phyloP scores from a whole-genome alignment of 1,140 invertebrate species.

The Drosophila truncata region DNA sequence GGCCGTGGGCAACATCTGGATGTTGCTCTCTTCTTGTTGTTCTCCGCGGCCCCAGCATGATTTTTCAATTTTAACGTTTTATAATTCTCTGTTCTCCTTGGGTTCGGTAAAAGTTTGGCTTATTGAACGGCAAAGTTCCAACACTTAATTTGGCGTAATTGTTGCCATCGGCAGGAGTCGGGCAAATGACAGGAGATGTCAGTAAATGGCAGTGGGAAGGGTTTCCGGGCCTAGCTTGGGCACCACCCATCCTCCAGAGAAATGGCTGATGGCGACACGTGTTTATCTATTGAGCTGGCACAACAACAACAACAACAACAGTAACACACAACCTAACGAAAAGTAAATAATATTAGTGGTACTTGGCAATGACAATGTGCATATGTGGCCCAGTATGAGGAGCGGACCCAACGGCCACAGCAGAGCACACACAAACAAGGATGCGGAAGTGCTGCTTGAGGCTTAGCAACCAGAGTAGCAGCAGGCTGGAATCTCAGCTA shows the following conservation, averaged over 20 bases:
- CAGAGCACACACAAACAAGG: conserved; percentile 60
- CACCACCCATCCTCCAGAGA: neutral
- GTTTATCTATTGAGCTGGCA: conserved; percentile 57
- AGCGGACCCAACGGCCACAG: conserved; percentile 38
- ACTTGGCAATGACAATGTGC: conserved; percentile 81
- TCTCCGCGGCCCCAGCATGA: conserved; percentile 37
- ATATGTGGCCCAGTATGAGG: conserved; percentile 68
- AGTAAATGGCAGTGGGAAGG: conserved; percentile 7
- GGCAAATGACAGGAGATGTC: conserved; percentile 18
- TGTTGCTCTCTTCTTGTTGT: conserved; percentile 34
- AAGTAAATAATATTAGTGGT: conserved; percentile 84
- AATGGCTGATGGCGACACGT: conserved; percentile 37
- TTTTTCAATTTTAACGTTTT: conserved; percentile 75
- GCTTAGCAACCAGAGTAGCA: conserved; percentile 29
- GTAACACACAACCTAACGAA: conserved; percentile 70
- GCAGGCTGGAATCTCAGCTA: conserved; percentile 31
- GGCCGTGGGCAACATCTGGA: conserved; percentile 58
- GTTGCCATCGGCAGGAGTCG: conserved; percentile 54
- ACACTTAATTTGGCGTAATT: conserved; percentile 75
- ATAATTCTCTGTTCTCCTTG: conserved; percentile 42
- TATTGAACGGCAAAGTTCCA: conserved; percentile 65
- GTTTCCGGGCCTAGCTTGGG: neutral
- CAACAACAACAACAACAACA: conserved; percentile 2
- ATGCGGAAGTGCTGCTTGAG: conserved; percentile 75
- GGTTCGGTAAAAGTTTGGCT: conserved; percentile 43